Evolutionary conservation across 2,797 vertebrate species (phyloP), one percentile per base, ranked within the genome.

Genomic region (Mastacembelus armatus): DNA sequence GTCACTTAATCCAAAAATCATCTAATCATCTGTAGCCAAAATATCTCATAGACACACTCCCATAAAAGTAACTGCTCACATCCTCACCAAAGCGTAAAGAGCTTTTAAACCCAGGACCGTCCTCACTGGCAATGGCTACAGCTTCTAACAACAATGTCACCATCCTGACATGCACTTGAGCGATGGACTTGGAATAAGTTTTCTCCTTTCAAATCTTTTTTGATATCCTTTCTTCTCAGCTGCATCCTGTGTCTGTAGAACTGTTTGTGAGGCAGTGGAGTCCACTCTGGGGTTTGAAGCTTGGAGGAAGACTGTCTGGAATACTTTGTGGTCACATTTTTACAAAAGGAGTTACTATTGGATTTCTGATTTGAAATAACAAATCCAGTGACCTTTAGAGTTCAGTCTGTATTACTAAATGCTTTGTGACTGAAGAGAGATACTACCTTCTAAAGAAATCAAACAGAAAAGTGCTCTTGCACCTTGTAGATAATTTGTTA

Each of bases 251-350:
- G 68, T 69, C 73, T 79, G 47, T 74, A 78, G 64, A 81, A 71
- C 62, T 45, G 59, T 67, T 59, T 68, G 54, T 51, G 49, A 85
- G 62, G 69, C 52, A 54, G 2, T 72, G 65, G 84, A 76, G 65
- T 82, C 81, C 68, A 76, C 72, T 61, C 29, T 50, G 43, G 59
- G 78, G 75, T 81, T 84, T 78, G 77, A 81, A 78, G 77, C 85
- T 74, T 40, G 58, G 16, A 70, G 50, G 38, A 51, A 64, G 55
- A 58, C 60, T 44, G 44, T 68, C 71, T 71, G 40, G 57, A 76
- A 80, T 77, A 81, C 78, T 78, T 64, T 75, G 22, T 50, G 40
- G n/a, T 36, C 21, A 35, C 30, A 40, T 78, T 67, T 65, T 16
- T 5, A 2, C 26, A 69, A 57, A 52, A 19, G 9, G 42, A 21